Evolutionary conservation across 2,113 vertebrate genomes (phyloP), one percentile per base, ranked within the genome.

Genomic region (Ceuthmochares aereus): DNA sequence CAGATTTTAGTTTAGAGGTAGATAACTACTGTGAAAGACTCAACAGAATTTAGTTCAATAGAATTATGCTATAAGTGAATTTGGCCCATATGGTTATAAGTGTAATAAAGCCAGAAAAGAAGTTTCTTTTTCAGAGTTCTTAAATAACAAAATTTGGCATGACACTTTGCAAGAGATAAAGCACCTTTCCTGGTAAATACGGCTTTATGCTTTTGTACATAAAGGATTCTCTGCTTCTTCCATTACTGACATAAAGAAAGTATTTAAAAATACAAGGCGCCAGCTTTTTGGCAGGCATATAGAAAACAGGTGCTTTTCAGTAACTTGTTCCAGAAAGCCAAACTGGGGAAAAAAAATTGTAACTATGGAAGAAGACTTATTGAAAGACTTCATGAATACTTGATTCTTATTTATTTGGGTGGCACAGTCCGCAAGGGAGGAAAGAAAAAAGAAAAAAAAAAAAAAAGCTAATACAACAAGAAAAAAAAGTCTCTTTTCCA

Each of bases 161-260:
- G 78, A 93, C 94, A 96, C 94, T 97, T 90, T 52, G 36, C 56
- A 90, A 94, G 62, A 95, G 56, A 92, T 82, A 81, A 97, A 96
- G 68, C 91, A 97, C 80, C 80, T 93, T 59, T 91, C 90, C 64
- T 86, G 37, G 88, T 86, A 91, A 94, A 95, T 72, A 95, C 34
- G 87, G 47, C 10, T 69, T 67, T 16, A 67, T 32, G 14, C 64
- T 75, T 89, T 84, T 78, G 30, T 66, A 95, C n/a, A 68, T 75
- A 51, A 89, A 91, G 42, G 14, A 74, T 89, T 34, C 37, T 80
- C 45, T 87, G 77, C 78, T 95, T 96, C 30, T 92, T 49, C 30
- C 22, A 59, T 47, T 92, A 64, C 37, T 70, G 55, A 76, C 43
- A 51, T 32, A 82, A 90, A 54, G 27, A 60, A 86, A 92, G 84